Conservation (phyloP, 2,888 invertebrate species). For the Bruchidius siliquastri region DNA sequence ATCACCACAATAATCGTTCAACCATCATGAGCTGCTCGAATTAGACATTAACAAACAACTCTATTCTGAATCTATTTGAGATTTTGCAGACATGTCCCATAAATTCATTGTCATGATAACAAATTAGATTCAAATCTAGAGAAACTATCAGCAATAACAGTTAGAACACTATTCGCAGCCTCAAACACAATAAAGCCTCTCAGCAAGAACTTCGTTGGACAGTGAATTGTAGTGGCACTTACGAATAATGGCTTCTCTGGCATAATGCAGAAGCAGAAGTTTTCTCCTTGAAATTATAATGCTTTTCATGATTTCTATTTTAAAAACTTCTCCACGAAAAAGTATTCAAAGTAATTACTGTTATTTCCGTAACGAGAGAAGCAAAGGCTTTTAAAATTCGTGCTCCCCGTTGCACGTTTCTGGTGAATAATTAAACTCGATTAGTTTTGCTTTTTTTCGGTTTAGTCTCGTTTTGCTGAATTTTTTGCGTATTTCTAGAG, state of each 20-base stretch:
- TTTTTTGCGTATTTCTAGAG: neutral
- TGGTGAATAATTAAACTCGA: neutral
- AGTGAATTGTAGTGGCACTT: neutral
- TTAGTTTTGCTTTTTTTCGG: neutral
- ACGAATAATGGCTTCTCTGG: neutral
- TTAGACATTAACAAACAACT: no score
- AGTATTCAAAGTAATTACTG: neutral
- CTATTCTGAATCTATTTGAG: neutral
- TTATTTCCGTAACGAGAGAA: neutral
- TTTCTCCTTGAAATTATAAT: neutral
- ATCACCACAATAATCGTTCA: no score
- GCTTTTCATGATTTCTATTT: neutral
- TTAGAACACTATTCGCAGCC: neutral
- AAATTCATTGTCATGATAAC: no score
- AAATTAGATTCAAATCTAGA: no score
- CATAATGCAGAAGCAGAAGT: neutral
- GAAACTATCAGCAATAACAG: neutral
- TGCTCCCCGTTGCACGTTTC: neutral
- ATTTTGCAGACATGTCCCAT: neutral
- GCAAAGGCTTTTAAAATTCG: neutral
- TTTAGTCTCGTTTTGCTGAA: neutral
- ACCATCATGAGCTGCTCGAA: no score
- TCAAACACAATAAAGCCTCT: neutral
- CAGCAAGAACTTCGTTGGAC: neutral
- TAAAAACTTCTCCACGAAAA: neutral